Percentiles rank a stretch among this genome's conserved stretches.
Conservation (phyloP, 2,797 vertebrate genomes). For the Florisuga fusca region DNA sequence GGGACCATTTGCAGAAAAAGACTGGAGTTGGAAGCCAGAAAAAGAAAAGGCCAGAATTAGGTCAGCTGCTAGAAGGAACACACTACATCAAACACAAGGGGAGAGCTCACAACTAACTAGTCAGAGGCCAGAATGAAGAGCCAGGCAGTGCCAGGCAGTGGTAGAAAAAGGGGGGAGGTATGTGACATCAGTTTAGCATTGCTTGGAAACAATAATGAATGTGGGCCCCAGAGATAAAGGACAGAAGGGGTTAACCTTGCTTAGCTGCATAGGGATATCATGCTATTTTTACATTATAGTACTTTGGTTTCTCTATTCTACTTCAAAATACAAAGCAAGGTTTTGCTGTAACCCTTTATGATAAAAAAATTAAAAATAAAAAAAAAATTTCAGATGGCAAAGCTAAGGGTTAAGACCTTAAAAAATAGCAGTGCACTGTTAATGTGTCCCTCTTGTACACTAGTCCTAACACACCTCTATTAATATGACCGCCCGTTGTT, state of each 20-base stretch:
- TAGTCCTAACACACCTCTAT: background rate
- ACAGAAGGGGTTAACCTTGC: background rate
- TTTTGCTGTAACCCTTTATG: background rate
- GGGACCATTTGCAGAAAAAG: background rate
- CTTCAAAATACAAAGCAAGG: background rate
- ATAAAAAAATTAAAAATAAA: background rate
- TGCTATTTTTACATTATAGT: background rate
- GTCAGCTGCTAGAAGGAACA: background rate
- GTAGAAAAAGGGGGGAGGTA: background rate
- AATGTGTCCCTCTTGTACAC: background rate
- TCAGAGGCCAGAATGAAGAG: background rate
- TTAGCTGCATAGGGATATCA: background rate
- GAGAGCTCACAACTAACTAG: background rate
- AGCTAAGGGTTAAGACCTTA: background rate
- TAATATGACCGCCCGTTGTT: background rate
- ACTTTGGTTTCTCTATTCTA: background rate
- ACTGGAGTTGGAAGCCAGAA: background rate
- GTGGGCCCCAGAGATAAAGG: rapidly evolving
- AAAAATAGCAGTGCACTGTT: background rate
- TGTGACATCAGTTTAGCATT: background rate
- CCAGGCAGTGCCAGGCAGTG: background rate
- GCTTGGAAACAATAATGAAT: background rate
- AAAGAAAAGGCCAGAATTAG: background rate
- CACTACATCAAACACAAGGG: rapidly evolving
- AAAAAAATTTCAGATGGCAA: background rate